Percentiles rank a stretch among this genome's conserved stretches.
Evolutionary conservation across 1,140 invertebrate genomes (phyloP).

Genomic region (Lepidotrigona ventralis): DNA sequence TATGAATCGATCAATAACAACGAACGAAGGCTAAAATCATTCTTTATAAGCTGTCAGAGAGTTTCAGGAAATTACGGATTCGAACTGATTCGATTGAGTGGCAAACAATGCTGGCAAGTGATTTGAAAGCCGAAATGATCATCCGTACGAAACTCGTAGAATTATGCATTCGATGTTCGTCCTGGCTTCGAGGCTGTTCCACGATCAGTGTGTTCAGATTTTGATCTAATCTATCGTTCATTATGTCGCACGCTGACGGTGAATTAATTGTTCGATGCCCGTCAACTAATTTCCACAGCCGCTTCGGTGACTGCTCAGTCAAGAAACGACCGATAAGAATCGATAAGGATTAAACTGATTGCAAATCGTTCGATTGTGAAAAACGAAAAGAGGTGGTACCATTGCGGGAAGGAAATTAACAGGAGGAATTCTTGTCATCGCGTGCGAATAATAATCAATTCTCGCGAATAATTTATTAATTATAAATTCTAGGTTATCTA

Average conservation of each 20-base stretch:
- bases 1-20: neutral
- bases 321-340: neutral
- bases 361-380: neutral
- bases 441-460: neutral
- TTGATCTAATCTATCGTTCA: constrained; percentile 34
- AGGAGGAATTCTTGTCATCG: neutral
- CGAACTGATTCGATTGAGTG: neutral
- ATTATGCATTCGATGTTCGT: constrained; percentile 33
- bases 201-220: constrained; percentile 21
- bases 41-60: neutral
- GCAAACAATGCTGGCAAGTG: neutral
- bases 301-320: neutral
- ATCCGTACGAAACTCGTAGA: constrained; percentile 12
- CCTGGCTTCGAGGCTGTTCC: constrained; percentile 16
- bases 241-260: neutral
- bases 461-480: neutral
- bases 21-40: neutral
- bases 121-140: constrained; percentile 7
- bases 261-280: constrained; percentile 26
- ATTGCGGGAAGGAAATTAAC: neutral
- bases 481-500: neutral
- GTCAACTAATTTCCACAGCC: constrained; percentile 23
- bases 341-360: neutral
- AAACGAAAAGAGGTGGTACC: neutral
- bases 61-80: neutral